These are phyloP conservation scores for Hyperopisus bebe DNA, from an alignment of 2,113 vertebrate genomes.

Conservation along the genomic window DNA sequence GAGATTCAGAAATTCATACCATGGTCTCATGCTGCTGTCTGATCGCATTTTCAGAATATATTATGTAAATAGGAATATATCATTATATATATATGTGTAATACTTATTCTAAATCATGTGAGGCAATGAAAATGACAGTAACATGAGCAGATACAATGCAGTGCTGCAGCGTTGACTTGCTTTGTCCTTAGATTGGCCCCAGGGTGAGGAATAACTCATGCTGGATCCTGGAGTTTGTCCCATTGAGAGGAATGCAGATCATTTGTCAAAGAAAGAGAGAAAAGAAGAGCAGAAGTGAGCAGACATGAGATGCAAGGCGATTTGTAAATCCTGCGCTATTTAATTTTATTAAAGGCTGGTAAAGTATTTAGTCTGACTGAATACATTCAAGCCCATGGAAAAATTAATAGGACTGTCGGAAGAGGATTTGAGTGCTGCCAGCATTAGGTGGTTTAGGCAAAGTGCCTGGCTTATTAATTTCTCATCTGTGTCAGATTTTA, in stretches of 20 bases:
- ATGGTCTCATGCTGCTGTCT: neutral
- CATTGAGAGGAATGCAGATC: neutral
- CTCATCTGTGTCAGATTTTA: slow-evolving; percentile 21
- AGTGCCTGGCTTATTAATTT: slow-evolving; percentile 37
- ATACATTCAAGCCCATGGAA: neutral
- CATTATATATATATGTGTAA: neutral
- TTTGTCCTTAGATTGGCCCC: neutral
- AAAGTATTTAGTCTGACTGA: neutral
- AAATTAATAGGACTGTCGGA: neutral
- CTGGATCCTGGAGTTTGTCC: neutral
- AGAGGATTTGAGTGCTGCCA: neutral
- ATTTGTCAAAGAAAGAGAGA: neutral
- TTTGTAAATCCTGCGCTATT: neutral
- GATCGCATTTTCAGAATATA: neutral
- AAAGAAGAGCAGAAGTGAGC: neutral
- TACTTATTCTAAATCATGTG: neutral
- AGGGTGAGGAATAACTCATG: neutral
- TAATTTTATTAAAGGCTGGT: neutral
- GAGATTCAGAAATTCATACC: neutral
- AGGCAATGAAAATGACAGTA: neutral
- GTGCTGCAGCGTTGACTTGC: neutral
- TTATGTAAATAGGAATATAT: neutral
- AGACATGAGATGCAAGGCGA: neutral
- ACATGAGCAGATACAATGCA: neutral
- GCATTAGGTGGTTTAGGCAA: neutral